Base-by-base conservation (phyloP, 2,888 invertebrate species). In the Ephialtes manifestator region DNA sequence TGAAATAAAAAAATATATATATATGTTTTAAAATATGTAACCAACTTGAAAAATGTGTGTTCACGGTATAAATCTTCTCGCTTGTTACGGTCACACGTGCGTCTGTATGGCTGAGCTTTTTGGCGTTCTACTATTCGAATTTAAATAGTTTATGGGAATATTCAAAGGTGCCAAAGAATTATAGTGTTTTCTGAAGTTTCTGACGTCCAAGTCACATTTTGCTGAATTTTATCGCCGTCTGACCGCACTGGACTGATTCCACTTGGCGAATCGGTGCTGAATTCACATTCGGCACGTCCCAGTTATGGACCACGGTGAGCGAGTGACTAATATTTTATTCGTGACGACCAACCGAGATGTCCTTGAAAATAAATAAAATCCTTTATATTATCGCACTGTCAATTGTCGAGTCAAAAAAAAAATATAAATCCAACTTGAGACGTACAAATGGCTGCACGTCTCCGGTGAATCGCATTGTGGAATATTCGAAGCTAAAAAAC, bases 11-110 rank as follows among this genome's bases (percentile, higher is more conserved):
- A 18, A 15, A 24, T 28, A 24, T 28, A 24, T 24, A 24, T 24
- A 24, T 24, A 1, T 55, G 10, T 20, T 20, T 28, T 28, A 7
- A 20, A 24, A 24, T 20, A 5, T 28, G 28, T 24, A 1, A 11
- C 10, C 31, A 35, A 53, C 28, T 71, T 71, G 55, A 77, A 82
- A 53, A 71, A 77, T 65, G 60, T 70, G 68, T 51, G 43, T 24
- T 20, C 58, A 18, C 13, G 53, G 65, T 78, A 51, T 71, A 48
- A n/a, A 60, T 35, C 55, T 20, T 65, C 55, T 71, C 51, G 60
- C 28, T 82, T 55, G 63, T 35, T 48, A 8, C 24, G 43, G 39
- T 74, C 58, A 68, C 77, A 72, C 55, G 82, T 82, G 72, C 81
- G 76, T 58, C 65, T 53, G 51, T 82, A 46, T 55, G 70, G 28